Percentiles rank a stretch among this genome's conserved stretches.
phyloP scores from a whole-genome alignment of 2,888 invertebrate genomes.

The Cantharis lateralis region DNA sequence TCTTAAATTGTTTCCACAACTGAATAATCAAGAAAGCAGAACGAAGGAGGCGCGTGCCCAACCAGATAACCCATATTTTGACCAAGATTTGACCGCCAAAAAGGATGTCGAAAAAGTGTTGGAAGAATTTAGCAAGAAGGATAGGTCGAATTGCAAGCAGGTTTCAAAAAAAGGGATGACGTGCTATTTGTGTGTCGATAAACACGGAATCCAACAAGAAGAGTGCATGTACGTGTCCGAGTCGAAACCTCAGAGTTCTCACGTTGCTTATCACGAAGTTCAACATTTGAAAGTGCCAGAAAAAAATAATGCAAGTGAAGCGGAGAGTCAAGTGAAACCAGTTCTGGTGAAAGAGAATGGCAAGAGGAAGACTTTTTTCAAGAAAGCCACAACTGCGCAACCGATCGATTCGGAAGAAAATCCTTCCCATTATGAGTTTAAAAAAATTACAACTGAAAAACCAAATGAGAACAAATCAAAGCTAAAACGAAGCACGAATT shows the following conservation, averaged over 20 bases:
- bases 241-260: constrained; percentile 67
- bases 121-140: constrained; percentile 74
- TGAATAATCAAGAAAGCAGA: constrained; percentile 45
- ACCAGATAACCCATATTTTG: constrained; percentile 45
- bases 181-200: constrained; percentile 73
- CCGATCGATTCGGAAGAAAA: constrained; percentile 25
- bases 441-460: constrained; percentile 11
- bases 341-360: constrained; percentile 50
- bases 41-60: constrained; percentile 56
- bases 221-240: constrained; percentile 80
- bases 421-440: constrained; percentile 29
- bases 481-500: not conserved
- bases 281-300: constrained; percentile 63
- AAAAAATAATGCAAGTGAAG: constrained; percentile 45
- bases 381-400: constrained; percentile 15
- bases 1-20: constrained; percentile 55
- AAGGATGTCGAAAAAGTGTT: constrained; percentile 72
- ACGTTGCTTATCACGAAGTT: constrained; percentile 69
- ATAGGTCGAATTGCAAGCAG: constrained; percentile 73
- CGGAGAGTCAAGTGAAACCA: constrained; percentile 43
- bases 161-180: constrained; percentile 76
- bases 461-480: not conserved
- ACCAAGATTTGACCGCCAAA: constrained; percentile 56
- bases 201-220: constrained; percentile 72
- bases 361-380: constrained; percentile 11